These are phyloP conservation scores for Sebastes fasciatus DNA, from an alignment of 2,113 vertebrate species.

Conservation along the genomic window DNA sequence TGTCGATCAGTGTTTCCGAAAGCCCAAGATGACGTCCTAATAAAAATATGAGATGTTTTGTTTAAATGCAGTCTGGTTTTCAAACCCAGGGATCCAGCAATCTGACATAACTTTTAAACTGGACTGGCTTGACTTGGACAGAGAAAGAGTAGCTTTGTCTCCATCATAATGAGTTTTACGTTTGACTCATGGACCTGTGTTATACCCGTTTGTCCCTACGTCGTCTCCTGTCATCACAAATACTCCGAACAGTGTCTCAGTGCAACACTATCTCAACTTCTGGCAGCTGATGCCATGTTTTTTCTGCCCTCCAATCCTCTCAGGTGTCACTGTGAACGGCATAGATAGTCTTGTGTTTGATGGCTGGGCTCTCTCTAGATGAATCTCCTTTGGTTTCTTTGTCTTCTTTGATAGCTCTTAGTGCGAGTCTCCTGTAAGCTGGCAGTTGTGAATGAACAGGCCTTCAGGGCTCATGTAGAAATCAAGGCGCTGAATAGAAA, in stretches of 20 bases:
- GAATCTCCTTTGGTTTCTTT: neutral
- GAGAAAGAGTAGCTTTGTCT: neutral
- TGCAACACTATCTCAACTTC: constrained; percentile 18
- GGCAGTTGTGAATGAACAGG: constrained; percentile 9
- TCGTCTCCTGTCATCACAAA: constrained; percentile 1
- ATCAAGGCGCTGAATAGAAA: constrained; percentile 18
- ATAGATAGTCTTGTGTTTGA: constrained; percentile 14
- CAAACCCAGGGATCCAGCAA: too few species aligned
- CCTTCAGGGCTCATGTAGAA: constrained; percentile 11
- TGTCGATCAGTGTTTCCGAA: too few species aligned
- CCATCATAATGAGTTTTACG: neutral
- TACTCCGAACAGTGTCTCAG: neutral
- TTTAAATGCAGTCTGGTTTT: too few species aligned
- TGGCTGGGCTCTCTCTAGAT: neutral
- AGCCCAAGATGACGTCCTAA: too few species aligned
- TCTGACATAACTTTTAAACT: too few species aligned
- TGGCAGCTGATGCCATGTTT: constrained; percentile 14
- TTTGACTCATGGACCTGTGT: neutral
- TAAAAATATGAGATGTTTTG: too few species aligned
- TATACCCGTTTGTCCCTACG: neutral
- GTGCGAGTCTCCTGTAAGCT: neutral
- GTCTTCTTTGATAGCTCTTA: neutral
- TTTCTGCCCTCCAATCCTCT: constrained; percentile 23
- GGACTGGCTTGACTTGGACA: neutral
- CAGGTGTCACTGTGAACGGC: constrained; percentile 7